phyloP scores from a whole-genome alignment of 2,113 vertebrate species.

The Smithornis capensis region DNA sequence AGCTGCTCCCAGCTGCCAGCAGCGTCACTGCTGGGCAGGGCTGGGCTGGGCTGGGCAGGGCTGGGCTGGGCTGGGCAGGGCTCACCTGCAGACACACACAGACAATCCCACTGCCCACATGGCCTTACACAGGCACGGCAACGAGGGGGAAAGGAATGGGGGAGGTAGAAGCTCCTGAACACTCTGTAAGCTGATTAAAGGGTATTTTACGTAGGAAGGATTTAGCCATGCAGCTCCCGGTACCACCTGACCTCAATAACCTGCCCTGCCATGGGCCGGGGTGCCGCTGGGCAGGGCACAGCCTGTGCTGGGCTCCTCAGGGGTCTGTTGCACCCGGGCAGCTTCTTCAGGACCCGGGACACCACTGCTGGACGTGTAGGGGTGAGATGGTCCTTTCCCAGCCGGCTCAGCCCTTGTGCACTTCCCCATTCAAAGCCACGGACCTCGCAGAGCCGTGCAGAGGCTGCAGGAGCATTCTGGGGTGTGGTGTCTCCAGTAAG shows the following conservation, averaged over 20 bases:
- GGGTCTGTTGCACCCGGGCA: not conserved
- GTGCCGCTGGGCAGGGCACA: not conserved
- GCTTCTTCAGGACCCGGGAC: not conserved
- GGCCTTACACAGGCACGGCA: not conserved
- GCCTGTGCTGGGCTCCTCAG: not conserved
- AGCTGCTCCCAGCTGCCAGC: not conserved
- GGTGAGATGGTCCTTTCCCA: not conserved
- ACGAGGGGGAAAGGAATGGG: not conserved
- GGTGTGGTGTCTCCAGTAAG: not conserved
- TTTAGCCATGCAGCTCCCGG: constrained; percentile 40
- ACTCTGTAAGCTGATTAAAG: constrained; percentile 57
- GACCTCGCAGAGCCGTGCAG: not conserved
- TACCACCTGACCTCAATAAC: constrained; percentile 54
- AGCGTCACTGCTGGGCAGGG: not conserved
- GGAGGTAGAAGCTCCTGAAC: constrained; percentile 39
- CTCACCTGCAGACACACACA: not conserved
- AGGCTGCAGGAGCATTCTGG: not conserved
- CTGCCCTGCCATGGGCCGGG: not conserved
- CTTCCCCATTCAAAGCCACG: not conserved
- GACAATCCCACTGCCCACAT: not conserved
- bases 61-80: not conserved
- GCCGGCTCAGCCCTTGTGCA: not conserved
- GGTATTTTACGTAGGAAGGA: constrained; percentile 61
- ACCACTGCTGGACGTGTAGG: not conserved
- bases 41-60: not conserved